Conservation (phyloP, 1,140 invertebrate genomes). For the Mesaphorura yosii region DNA sequence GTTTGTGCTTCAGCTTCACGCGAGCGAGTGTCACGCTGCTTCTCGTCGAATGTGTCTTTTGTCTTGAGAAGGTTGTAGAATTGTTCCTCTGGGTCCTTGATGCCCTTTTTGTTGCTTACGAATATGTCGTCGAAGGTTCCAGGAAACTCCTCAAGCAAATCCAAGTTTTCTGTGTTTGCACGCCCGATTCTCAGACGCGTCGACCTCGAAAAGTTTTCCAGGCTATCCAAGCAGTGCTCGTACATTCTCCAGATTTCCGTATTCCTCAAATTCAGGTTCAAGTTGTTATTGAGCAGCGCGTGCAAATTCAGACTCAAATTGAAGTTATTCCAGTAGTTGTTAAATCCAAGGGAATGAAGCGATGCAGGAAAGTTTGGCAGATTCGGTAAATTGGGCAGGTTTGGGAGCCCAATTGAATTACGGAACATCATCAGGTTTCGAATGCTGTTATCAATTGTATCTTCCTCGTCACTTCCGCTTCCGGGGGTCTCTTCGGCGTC, state of each 20-base stretch:
- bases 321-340: too few relatives aligned
- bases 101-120: slow-evolving; percentile 11
- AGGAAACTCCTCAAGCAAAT: slow-evolving; percentile 1
- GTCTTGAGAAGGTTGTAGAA: background rate
- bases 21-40: too few relatives aligned
- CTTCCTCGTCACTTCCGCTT: too few relatives aligned
- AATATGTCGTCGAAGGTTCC: slow-evolving; percentile 8
- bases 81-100: slow-evolving; percentile 9
- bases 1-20: too few relatives aligned
- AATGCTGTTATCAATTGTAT: too few relatives aligned
- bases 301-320: too few relatives aligned
- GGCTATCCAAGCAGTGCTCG: slow-evolving; percentile 23
- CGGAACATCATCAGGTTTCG: slow-evolving; percentile 3
- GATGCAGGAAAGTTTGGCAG: too few relatives aligned
- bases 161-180: background rate
- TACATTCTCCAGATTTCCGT: slow-evolving; percentile 28
- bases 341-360: too few relatives aligned
- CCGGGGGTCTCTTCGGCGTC: too few relatives aligned
- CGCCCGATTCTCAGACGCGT: background rate
- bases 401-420: background rate
- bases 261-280: too few relatives aligned
- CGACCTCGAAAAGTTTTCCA: slow-evolving; percentile 1
- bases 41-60: too few relatives aligned
- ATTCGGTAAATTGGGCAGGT: slow-evolving; percentile 4
- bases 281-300: too few relatives aligned